Evolutionary conservation across 2,113 vertebrate genomes (phyloP).

Genomic region (Sminthopsis crassicaudata): DNA sequence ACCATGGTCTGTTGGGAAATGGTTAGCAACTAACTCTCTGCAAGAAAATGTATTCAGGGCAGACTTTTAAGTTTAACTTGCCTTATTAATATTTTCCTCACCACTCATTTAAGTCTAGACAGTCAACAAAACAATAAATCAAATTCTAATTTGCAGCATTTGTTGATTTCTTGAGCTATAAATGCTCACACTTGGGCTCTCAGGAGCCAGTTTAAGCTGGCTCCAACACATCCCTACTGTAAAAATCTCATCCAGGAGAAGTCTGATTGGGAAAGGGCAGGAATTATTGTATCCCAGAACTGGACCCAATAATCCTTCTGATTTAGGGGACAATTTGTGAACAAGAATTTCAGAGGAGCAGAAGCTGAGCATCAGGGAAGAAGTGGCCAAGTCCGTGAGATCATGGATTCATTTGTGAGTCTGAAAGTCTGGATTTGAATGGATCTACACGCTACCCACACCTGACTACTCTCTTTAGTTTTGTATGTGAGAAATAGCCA

Average conservation of each 20-base stretch:
- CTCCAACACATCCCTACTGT: background rate
- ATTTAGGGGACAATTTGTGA: background rate
- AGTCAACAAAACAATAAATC: background rate
- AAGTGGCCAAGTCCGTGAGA: background rate
- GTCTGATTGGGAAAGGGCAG: background rate
- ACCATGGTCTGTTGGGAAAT: background rate
- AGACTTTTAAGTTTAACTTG: background rate
- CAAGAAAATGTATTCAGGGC: background rate
- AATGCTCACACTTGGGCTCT: background rate
- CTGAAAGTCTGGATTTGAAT: background rate
- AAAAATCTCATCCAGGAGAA: background rate
- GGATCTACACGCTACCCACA: background rate
- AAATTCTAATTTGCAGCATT: background rate
- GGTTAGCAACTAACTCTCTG: background rate
- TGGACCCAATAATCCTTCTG: background rate
- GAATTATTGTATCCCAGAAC: background rate
- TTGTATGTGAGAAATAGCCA: background rate
- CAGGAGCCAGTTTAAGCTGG: background rate
- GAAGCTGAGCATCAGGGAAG: background rate
- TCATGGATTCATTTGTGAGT: background rate
- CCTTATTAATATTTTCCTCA: background rate
- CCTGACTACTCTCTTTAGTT: background rate
- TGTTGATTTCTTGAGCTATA: background rate
- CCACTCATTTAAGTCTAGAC: background rate
- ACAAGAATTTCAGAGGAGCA: background rate